Percentiles rank a stretch among this genome's conserved stretches.
These are phyloP conservation scores for Alectura lathami DNA, from an alignment of 2,113 vertebrate species.

Conservation along the genomic window DNA sequence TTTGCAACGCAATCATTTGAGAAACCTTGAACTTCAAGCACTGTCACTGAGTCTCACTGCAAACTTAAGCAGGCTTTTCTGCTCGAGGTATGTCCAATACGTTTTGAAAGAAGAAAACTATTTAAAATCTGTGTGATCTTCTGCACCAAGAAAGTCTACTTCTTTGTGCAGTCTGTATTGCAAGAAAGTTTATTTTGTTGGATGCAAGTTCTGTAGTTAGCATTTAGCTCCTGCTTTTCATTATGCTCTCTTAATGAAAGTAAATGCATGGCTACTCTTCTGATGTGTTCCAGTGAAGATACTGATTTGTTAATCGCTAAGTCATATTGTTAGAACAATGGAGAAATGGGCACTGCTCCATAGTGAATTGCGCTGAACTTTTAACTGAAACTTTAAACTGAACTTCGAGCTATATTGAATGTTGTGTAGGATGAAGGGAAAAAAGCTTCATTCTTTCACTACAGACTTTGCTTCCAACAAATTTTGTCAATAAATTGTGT, in stretches of 20 bases:
- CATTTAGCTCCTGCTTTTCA: background rate
- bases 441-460: background rate
- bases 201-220: background rate
- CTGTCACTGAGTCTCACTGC: background rate
- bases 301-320: background rate
- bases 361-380: background rate
- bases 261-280: no score
- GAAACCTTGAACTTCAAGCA: background rate
- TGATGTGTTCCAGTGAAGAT: background rate
- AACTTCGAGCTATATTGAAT: background rate
- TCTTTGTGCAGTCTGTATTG: background rate
- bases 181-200: background rate
- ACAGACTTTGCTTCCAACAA: background rate
- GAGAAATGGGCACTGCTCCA: background rate
- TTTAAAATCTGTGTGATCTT: background rate
- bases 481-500: background rate
- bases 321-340: background rate
- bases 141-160: background rate
- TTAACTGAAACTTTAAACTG: no score
- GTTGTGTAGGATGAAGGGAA: accelerated
- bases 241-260: background rate
- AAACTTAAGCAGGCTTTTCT: background rate
- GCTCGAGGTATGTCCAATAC: background rate
- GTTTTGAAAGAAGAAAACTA: background rate
- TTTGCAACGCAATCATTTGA: background rate